A percentile compares a stretch with the other conserved stretches of the same genome.
Evolutionary conservation across 2,113 vertebrate species (phyloP).

Genomic region (Vireo altiloquus): DNA sequence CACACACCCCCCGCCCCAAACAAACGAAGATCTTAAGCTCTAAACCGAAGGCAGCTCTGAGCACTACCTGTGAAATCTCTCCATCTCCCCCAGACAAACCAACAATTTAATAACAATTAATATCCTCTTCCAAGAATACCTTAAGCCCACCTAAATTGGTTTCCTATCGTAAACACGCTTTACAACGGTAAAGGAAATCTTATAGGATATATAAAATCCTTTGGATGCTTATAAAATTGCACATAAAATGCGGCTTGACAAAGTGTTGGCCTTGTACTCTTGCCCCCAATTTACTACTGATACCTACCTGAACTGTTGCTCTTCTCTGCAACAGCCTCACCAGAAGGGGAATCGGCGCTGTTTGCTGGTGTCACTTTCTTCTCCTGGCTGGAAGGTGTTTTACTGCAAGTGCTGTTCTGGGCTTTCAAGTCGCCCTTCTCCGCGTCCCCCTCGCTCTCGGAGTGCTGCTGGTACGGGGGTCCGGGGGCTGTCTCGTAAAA

Average conservation of each 20-base stretch:
- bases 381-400: constrained; percentile 78
- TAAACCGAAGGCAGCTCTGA: background rate
- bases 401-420: constrained; percentile 71
- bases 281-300: constrained; percentile 58
- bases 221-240: constrained; percentile 98
- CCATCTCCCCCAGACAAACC: background rate
- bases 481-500: constrained; percentile 86
- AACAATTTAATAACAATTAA: constrained; percentile 62
- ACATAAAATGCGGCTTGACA: constrained; percentile 85
- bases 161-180: constrained; percentile 96
- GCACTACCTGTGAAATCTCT: constrained; percentile 31
- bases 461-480: constrained; percentile 67
- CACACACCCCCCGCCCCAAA: constrained; percentile 28
- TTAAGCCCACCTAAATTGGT: constrained; percentile 83
- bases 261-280: constrained; percentile 77
- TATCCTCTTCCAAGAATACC: constrained; percentile 73
- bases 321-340: constrained; percentile 88
- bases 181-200: constrained; percentile 91
- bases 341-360: constrained; percentile 82
- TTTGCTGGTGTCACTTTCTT: constrained; percentile 76
- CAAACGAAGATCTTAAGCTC: constrained; percentile 23
- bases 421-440: constrained; percentile 82
- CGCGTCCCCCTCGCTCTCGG: constrained; percentile 62
- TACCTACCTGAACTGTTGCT: constrained; percentile 87
- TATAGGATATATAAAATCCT: constrained; percentile 97